Evolutionary conservation across 2,113 vertebrate species (phyloP).

Genomic region (Syrrhaptes paradoxus): DNA sequence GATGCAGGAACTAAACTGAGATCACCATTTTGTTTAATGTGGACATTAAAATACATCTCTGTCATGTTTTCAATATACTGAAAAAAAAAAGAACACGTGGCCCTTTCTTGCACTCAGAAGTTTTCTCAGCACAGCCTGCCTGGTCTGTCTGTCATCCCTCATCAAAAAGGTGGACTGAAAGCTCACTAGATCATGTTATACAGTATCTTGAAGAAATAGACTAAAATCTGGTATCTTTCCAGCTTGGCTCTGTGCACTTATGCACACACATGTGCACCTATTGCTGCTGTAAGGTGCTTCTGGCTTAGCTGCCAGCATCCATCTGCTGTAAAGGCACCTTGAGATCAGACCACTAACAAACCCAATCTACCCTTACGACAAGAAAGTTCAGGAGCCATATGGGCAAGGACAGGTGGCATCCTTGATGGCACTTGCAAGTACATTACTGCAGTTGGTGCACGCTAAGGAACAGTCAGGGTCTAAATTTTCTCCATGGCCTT

Average conservation of each 20-base stretch:
- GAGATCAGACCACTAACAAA: background rate
- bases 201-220: background rate
- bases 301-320: background rate
- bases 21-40: background rate
- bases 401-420: background rate
- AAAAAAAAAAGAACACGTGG: background rate
- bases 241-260: fast-evolving
- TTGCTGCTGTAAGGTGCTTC: background rate
- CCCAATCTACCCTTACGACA: background rate
- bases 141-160: background rate
- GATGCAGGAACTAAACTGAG: background rate
- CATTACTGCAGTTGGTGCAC: background rate
- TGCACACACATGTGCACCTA: fast-evolving
- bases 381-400: background rate
- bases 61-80: background rate
- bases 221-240: background rate
- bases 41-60: background rate
- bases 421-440: background rate
- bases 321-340: background rate
- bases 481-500: background rate
- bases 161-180: background rate
- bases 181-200: background rate
- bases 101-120: background rate
- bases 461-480: background rate
- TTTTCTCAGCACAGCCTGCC: background rate